Evolutionary conservation across 2,888 invertebrate genomes (phyloP).

Genomic region (Drosophila algonquin): DNA sequence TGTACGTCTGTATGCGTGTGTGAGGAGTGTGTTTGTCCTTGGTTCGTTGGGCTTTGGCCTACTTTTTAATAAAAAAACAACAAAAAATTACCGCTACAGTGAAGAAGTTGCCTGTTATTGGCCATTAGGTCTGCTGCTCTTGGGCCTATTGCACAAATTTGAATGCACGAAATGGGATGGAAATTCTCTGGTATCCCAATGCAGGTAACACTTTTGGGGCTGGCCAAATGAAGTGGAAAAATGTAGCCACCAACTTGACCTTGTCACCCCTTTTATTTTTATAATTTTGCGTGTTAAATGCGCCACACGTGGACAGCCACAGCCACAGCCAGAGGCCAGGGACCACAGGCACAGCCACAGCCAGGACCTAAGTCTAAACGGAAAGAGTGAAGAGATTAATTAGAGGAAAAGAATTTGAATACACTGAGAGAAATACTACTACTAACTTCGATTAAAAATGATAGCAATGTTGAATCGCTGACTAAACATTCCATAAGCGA

Average conservation of each 20-base stretch:
- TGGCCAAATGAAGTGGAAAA: neutral
- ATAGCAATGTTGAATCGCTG: neutral
- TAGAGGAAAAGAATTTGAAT: constrained; percentile 11
- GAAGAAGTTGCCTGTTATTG: constrained; percentile 38
- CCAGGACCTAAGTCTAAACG: constrained; percentile 1
- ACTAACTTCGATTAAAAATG: neutral
- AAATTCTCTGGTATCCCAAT: neutral
- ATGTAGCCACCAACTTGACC: constrained; percentile 33
- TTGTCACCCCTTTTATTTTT: constrained; percentile 20
- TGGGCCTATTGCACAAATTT: constrained; percentile 21
- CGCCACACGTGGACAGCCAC: neutral
- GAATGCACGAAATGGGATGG: neutral
- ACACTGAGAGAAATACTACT: constrained; percentile 5
- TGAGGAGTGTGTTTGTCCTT: constrained; percentile 21
- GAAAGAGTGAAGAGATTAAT: constrained; percentile 25
- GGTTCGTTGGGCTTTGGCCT: constrained; percentile 38
- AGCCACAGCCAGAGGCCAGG: neutral
- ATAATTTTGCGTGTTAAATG: constrained; percentile 35
- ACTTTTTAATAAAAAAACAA: constrained; percentile 36
- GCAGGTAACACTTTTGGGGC: neutral
- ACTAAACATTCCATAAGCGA: neutral
- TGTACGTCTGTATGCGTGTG: neutral
- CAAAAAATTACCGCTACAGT: constrained; percentile 25
- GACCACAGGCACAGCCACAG: neutral
- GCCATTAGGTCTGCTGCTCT: constrained; percentile 32